phyloP scores from a whole-genome alignment of 2,888 invertebrate genomes.

The Physocephala rufipes region DNA sequence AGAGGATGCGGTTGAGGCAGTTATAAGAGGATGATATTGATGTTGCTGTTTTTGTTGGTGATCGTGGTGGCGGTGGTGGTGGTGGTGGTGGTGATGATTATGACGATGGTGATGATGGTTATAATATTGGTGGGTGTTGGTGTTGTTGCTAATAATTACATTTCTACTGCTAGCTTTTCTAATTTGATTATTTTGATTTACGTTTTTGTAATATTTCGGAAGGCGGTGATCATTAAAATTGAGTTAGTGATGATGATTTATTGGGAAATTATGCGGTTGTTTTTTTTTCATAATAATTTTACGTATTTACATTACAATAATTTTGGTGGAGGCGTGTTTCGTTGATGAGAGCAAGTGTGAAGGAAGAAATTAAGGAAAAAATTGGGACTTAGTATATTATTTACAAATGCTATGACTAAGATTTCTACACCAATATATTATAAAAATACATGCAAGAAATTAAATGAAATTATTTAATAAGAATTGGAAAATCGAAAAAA shows the following conservation, averaged over 20 bases:
- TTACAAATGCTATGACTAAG: slow-evolving; percentile 33
- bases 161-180: slow-evolving; percentile 53
- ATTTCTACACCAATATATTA: background rate
- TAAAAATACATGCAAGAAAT: background rate
- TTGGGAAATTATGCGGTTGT: slow-evolving; percentile 37
- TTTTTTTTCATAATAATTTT: slow-evolving; percentile 33
- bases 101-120: slow-evolving; percentile 47
- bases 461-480: background rate
- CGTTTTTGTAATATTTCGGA: slow-evolving; percentile 37
- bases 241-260: slow-evolving; percentile 48
- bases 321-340: slow-evolving; percentile 14
- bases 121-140: slow-evolving; percentile 44
- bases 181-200: slow-evolving; percentile 32
- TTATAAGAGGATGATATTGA: slow-evolving; percentile 37
- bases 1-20: slow-evolving; percentile 12
- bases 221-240: slow-evolving; percentile 48
- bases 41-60: slow-evolving; percentile 42
- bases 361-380: slow-evolving; percentile 35
- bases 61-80: slow-evolving; percentile 40
- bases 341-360: slow-evolving; percentile 29
- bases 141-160: slow-evolving; percentile 60
- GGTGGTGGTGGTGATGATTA: slow-evolving; percentile 48
- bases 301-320: slow-evolving; percentile 24
- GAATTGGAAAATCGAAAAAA: slow-evolving; percentile 4
- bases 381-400: slow-evolving; percentile 40